Percentiles rank a stretch among this genome's conserved stretches.
Evolutionary conservation across 2,113 vertebrate genomes (phyloP).

Genomic region (Psilopsiagon aymara): DNA sequence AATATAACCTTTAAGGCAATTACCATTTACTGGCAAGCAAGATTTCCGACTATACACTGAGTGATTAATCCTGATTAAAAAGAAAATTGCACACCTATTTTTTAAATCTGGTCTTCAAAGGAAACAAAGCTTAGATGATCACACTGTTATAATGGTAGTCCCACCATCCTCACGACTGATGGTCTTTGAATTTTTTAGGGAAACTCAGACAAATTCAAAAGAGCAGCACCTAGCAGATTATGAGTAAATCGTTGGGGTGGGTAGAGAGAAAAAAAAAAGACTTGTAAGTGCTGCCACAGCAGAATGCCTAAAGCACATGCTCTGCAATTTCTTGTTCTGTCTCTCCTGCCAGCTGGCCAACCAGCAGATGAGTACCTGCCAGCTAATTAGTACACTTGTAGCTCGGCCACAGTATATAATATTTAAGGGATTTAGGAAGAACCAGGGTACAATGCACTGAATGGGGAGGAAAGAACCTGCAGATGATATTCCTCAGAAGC

Average conservation of each 20-base stretch:
- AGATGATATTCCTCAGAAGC: background rate
- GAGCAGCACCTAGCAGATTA: background rate
- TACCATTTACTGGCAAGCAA: background rate
- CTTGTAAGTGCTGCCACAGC: background rate
- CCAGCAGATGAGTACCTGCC: background rate
- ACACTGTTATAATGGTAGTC: background rate
- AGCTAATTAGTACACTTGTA: background rate
- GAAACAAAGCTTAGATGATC: background rate
- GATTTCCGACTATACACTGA: background rate
- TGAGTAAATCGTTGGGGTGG: background rate
- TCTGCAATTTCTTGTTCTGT: background rate
- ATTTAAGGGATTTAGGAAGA: background rate
- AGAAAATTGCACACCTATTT: background rate
- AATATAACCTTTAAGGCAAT: background rate
- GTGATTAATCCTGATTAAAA: background rate
- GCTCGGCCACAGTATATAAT: background rate
- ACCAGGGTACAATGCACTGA: background rate
- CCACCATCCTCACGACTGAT: background rate
- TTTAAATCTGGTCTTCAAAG: background rate
- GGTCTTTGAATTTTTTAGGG: background rate
- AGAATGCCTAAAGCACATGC: background rate
- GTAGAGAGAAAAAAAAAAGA: background rate
- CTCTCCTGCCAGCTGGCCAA: background rate
- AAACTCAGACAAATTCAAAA: background rate
- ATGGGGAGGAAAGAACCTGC: background rate